Evolutionary conservation across 2,113 vertebrate species (phyloP).

Genomic region (Cyprinodon brontotheroides): DNA sequence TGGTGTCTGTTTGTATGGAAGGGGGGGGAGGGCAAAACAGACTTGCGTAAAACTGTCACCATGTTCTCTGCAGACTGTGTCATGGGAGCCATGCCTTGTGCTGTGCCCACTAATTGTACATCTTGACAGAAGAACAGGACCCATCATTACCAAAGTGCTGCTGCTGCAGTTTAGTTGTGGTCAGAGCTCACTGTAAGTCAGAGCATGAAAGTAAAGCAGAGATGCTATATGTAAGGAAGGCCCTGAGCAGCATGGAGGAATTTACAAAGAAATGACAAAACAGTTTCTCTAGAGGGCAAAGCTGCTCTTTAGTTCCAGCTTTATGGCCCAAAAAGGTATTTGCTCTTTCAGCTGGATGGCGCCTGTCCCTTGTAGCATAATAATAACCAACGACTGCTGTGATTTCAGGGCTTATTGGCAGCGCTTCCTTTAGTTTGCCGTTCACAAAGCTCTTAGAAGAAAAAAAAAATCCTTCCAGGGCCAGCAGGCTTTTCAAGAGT

Average conservation of each 20-base stretch:
- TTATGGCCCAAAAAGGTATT: slow-evolving; percentile 26
- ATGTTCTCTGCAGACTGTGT: slow-evolving; percentile 44
- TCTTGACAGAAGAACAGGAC: slow-evolving; percentile 50
- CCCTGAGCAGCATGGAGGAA: neutral
- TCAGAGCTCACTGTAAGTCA: neutral
- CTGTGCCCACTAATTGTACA: slow-evolving; percentile 53
- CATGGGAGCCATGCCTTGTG: slow-evolving; percentile 37
- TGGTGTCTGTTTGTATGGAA: slow-evolving; percentile 3
- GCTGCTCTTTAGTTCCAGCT: slow-evolving; percentile 44
- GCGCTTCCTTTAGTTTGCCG: slow-evolving; percentile 40
- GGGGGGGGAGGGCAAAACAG: slow-evolving; percentile 8
- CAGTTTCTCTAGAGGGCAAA: slow-evolving; percentile 35
- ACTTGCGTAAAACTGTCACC: slow-evolving; percentile 56
- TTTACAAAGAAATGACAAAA: slow-evolving; percentile 10
- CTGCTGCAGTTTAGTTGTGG: slow-evolving; percentile 31
- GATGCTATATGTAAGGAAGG: neutral
- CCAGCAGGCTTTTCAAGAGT: slow-evolving; percentile 39
- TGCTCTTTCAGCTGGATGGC: slow-evolving; percentile 45
- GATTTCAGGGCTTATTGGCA: slow-evolving; percentile 47
- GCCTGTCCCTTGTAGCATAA: slow-evolving; percentile 15
- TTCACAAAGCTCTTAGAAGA: slow-evolving; percentile 58
- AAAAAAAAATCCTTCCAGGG: slow-evolving; percentile 29
- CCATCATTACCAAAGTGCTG: slow-evolving; percentile 59
- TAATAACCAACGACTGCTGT: slow-evolving; percentile 13
- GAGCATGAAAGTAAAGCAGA: neutral